Base-by-base conservation (phyloP, 2,797 vertebrate species). In the Merluccius polli region DNA sequence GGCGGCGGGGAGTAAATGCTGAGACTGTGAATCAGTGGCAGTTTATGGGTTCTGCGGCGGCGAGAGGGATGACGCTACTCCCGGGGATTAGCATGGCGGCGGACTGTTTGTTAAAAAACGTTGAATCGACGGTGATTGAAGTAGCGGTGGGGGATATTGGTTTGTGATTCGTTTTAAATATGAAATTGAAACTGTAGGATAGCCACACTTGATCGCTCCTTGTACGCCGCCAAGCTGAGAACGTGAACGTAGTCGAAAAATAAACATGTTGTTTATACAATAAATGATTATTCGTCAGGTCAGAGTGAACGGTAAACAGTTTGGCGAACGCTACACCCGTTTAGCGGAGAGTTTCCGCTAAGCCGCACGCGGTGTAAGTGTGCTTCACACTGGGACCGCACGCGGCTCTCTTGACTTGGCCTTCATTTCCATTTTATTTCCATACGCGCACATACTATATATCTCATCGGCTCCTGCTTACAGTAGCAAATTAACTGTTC, bases 391-490 rank as follows among this genome's bases (percentile, higher is more conserved):
- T 74, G 44, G 36, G 74, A 69, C 44, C 76, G 77, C 67, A 29
- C 36, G 41, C 73, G 75, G 77, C 67, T 52, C 35, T 70, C 70
- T 32, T 65, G 52, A 59, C n/a, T 59, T 24, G 52, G 52, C 52
- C 3, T 65, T 76, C 65, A 70, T 71, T 78, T 35, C 76, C n/a
- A 74, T 87, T 81, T 73, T n/a, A 87, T 86, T 87, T 87, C 76
- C 80, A 84, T 86, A 77, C 82, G 78, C 74, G 59, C 18, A 24
- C 59, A 27, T 27, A 27, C 59, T 65, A 81, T 87, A 84, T 86
- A 79, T 82, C 76, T 86, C 76, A 84, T 82, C 73, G 74, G 38
- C 70, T 81, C 85, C 81, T 87, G 86, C 87, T 86, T 87, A 87
- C 84, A 70, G 52, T 65, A 75, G 85, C 84, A 83, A 79, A 89